Evolutionary conservation across 2,113 vertebrate species (phyloP).

Genomic region (Gnathonemus echidnorhynchus): DNA sequence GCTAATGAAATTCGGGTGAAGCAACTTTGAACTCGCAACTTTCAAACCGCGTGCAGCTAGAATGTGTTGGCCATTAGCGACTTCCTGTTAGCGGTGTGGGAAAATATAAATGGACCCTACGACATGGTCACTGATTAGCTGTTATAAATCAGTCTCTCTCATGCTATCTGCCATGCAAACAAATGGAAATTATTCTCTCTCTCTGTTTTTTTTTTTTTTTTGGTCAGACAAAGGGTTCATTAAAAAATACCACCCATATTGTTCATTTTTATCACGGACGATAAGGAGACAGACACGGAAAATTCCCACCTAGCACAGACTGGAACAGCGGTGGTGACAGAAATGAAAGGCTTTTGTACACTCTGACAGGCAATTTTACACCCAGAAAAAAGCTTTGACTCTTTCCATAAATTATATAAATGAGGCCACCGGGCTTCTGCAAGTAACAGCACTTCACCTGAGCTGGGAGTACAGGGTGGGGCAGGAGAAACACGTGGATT

Average conservation of each 20-base stretch:
- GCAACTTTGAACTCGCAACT: background rate
- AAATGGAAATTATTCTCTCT: background rate
- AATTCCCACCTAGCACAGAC: background rate
- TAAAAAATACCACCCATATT: background rate
- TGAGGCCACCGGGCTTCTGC: background rate
- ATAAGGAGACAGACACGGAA: slow-evolving; percentile 7
- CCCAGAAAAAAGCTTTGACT: background rate
- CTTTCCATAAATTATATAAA: background rate
- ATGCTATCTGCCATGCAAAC: background rate
- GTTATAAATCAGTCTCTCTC: background rate
- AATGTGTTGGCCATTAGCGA: background rate
- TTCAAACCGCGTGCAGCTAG: background rate
- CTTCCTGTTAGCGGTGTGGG: background rate
- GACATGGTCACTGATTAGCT: background rate
- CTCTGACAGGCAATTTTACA: background rate
- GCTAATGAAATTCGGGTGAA: background rate
- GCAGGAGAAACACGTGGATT: background rate
- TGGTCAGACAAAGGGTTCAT: slow-evolving; percentile 3
- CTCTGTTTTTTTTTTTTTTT: background rate
- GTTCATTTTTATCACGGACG: background rate
- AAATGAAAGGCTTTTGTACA: slow-evolving; percentile 5
- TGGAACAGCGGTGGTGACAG: background rate
- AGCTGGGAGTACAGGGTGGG: background rate
- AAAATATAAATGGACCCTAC: background rate
- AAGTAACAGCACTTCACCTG: background rate